These are phyloP conservation scores for Cephalopachus bancanus DNA, from an alignment of 2,797 vertebrate genomes.

Conservation along the genomic window DNA sequence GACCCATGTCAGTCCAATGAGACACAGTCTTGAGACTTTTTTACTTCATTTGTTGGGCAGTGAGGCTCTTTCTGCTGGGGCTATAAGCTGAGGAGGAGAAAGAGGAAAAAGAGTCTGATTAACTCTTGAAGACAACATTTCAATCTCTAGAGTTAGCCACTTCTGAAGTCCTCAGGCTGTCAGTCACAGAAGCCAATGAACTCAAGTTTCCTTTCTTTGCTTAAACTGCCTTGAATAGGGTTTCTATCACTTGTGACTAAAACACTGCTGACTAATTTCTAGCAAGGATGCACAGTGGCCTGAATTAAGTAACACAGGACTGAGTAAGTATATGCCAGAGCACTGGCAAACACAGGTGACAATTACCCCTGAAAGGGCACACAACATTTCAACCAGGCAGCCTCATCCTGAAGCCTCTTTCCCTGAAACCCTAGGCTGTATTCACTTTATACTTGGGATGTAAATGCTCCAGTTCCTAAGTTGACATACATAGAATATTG, in stretches of 20 bases:
- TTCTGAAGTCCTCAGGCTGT: background rate
- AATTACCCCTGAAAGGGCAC: background rate
- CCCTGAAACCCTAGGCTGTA: background rate
- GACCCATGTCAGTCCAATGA: background rate
- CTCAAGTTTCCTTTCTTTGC: background rate
- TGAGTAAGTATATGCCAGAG: background rate
- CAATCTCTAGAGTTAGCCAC: background rate
- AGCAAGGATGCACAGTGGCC: background rate
- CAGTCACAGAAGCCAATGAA: background rate
- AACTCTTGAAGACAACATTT: background rate
- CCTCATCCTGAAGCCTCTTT: background rate
- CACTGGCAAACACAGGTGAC: background rate
- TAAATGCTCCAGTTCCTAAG: background rate
- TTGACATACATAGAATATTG: background rate
- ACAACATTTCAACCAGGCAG: background rate
- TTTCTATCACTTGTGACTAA: background rate
- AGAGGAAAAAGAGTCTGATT: background rate
- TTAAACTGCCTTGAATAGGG: background rate
- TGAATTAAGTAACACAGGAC: no score
- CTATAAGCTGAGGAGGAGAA: background rate
- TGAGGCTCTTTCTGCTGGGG: background rate
- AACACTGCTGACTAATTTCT: background rate
- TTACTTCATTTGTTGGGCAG: background rate
- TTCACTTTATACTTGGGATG: background rate
- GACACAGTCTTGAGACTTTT: background rate